Conservation (phyloP, 2,113 vertebrate genomes). For the Callospermophilus lateralis region DNA sequence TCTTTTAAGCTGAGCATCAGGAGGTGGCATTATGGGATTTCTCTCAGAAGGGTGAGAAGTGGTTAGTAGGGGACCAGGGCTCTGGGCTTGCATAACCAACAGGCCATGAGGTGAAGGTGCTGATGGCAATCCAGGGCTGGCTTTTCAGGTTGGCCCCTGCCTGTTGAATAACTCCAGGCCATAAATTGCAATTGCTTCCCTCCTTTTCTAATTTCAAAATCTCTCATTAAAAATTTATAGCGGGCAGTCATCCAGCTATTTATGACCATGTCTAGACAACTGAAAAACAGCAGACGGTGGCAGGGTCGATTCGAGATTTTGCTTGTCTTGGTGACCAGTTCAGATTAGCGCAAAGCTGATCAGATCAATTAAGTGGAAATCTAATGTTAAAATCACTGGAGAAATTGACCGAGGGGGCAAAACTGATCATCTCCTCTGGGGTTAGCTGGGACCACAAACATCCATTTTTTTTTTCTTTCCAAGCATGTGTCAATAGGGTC, state of each 20-base stretch:
- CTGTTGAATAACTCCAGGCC: conserved; percentile 61
- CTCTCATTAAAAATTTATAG: conserved; percentile 79
- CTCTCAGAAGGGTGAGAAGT: neutral
- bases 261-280: conserved; percentile 83
- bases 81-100: neutral
- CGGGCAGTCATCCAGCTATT: conserved; percentile 80
- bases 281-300: conserved; percentile 65
- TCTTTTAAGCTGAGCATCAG: neutral
- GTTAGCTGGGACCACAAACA: neutral
- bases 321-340: conserved; percentile 63
- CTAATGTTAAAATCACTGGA: conserved; percentile 12
- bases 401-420: neutral
- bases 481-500: conserved; percentile 9
- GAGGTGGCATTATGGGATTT: neutral
- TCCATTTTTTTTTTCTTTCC: conserved; percentile 31
- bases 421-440: neutral
- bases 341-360: conserved; percentile 60
- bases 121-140: neutral
- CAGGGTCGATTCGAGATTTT: conserved; percentile 31
- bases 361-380: conserved; percentile 57
- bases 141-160: conserved; percentile 48
- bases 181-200: conserved; percentile 67
- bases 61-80: neutral
- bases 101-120: neutral
- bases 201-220: conserved; percentile 81